Base-by-base conservation (phyloP, 2,113 vertebrate species). In the Xenopus laevis region DNA sequence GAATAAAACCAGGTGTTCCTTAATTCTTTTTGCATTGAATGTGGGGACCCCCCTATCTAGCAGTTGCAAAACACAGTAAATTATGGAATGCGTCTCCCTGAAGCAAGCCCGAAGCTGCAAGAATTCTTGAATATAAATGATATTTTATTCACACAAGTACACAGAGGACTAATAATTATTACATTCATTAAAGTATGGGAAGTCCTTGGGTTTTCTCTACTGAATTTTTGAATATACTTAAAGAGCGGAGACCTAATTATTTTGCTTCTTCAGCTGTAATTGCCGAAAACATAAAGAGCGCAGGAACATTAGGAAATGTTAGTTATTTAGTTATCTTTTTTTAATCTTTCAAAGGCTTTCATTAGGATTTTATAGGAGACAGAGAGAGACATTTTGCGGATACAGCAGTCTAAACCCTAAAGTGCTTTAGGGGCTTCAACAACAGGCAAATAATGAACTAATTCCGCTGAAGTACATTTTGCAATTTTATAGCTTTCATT, bases 161-260 rank as follows among this genome's bases (percentile, higher is more conserved):
- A 50, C 47, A 50, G 11, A 16, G 47, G 47, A 50, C 47, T 72
- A 73, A 57, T 65, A 73, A 73, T 73, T 55, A 73, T 65, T 21
- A 57, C 55, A 61, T 57, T 72, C 64, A 72, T 72, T 65, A 72
- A 65, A 57, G 62, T 17, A 65, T 72, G 46, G 33, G 52, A 46
- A 64, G 50, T 65, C 65, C 62, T 40, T 62, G 46, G 23, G 12
- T 65, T 63, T 12, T 65, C 50, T 65, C 52, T 17, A 10, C 16
- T 58, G 30, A 52, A 72, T 58, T 62, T 57, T 46, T 9, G 27
- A 23, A 20, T 27, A 73, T 23, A 46, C 23, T 65, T 57, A 73
- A 53, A 64, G 65, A 61, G 71, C 30, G 17, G 57, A 30, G 65
- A 50, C 27, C 47, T 40, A 65, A 73, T 73, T 65, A 65, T 65